These are phyloP conservation scores for Slavum lentiscoides DNA, from an alignment of 2,888 invertebrate species.

Conservation along the genomic window DNA sequence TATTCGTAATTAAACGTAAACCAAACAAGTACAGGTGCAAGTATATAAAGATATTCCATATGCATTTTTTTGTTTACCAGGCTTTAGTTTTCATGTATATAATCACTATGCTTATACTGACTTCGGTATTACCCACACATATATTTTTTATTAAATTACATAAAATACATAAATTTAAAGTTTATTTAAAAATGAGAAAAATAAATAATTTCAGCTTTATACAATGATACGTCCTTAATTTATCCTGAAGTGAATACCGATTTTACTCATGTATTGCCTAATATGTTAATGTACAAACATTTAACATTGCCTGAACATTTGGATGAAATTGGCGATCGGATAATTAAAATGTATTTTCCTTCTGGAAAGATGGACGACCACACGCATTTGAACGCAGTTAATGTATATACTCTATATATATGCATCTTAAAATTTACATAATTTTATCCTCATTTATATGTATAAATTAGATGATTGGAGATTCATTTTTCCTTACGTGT, in stretches of 20 bases:
- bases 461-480: conserved; percentile 30
- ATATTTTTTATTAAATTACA: no score
- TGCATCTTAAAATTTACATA: neutral
- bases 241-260: conserved; percentile 9
- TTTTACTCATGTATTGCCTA: neutral
- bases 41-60: no score
- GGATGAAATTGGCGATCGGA: neutral
- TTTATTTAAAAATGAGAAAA: neutral
- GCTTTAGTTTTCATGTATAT: no score
- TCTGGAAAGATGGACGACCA: conserved; percentile 6
- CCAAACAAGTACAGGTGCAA: no score
- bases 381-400: neutral
- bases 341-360: conserved; percentile 23
- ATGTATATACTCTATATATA: neutral
- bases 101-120: no score
- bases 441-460: neutral
- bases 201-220: neutral
- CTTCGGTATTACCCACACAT: no score
- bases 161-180: no score
- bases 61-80: no score
- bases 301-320: conserved; percentile 11
- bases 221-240: neutral
- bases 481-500: conserved; percentile 16
- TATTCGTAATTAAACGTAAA: no score
- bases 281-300: conserved; percentile 7